Conservation (phyloP, 2,888 invertebrate genomes). For the Patella pellucida region DNA sequence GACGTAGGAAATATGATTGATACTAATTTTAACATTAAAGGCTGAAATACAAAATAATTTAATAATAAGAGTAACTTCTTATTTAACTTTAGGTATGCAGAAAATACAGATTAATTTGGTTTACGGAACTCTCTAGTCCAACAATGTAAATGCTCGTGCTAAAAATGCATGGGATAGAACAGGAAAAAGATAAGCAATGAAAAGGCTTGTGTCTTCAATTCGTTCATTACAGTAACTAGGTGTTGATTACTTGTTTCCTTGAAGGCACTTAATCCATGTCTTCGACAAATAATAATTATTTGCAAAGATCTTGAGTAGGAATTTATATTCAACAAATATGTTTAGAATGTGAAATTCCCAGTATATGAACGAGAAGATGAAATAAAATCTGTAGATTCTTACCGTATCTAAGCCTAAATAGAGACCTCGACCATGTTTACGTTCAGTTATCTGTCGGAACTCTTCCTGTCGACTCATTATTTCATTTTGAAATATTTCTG, state of each 20-base stretch:
- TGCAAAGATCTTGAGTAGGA: too few relatives aligned
- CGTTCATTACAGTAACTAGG: too few relatives aligned
- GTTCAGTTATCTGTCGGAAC: slow-evolving; percentile 47
- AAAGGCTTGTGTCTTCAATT: too few relatives aligned
- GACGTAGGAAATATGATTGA: slow-evolving; percentile 88
- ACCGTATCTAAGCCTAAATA: slow-evolving; percentile 67
- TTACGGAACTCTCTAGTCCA: not conserved
- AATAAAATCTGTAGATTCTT: slow-evolving; percentile 22
- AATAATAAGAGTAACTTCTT: not conserved
- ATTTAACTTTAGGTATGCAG: not conserved
- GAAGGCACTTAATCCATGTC: too few relatives aligned
- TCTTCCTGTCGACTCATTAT: slow-evolving; percentile 74
- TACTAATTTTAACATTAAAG: slow-evolving; percentile 86
- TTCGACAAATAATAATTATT: too few relatives aligned
- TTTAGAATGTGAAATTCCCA: too few relatives aligned
- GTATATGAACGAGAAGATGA: too few relatives aligned
- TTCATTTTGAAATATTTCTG: slow-evolving; percentile 78
- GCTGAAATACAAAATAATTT: slow-evolving; percentile 64
- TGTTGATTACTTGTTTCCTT: too few relatives aligned
- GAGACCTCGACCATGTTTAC: slow-evolving; percentile 70
- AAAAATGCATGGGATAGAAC: too few relatives aligned
- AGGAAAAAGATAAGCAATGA: too few relatives aligned
- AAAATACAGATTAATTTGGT: not conserved
- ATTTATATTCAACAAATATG: too few relatives aligned
- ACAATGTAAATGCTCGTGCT: not conserved